Base-by-base conservation (phyloP, 2,113 vertebrate genomes). In the Saguinus midas region DNA sequence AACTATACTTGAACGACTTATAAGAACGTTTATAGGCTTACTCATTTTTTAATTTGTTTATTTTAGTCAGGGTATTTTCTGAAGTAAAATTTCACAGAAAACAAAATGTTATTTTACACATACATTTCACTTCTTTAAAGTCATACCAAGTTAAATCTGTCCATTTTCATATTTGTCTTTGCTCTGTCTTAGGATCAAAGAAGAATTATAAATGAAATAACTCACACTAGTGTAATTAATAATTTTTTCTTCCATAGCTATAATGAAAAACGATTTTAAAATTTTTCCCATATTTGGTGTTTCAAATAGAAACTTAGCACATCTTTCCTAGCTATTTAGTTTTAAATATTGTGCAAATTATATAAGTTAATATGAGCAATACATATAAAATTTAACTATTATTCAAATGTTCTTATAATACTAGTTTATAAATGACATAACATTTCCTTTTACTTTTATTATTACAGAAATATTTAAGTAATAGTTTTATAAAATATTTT, bases 101-200 rank as follows among this genome's bases (percentile, higher is more conserved):
- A 86, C 17, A 61, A 75, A 87, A 61, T 75, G 6, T 48, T 88
- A 52, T 48, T 37, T 79, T 87, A 43, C 13, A 80, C 27, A 29
- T 5, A 86, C 18, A 68, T 79, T 2, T 87, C 35, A n/a, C 25
- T 1, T 93, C 23, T 73, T 93, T 87, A 79, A 91, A 72, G 73
- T 81, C 12, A 73, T 48, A 73, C 35, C 6, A 43, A 76, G 64
- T 61, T 81, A 10, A 75, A 20, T 64, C 20, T 93, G 29, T 89
- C 43, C 40, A 61, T 96, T 50, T 85, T 90, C 43, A 84, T 37
- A 18, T 70, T n/a, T 90, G 11, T n/a, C 55, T 91, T 96, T 45
- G 86, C 8, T 94, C 43, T 91, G 81, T 81, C 35, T 94, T 43
- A 58, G 20, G 52, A 82, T 92, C 40, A 95, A 91, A 58, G 17